A percentile compares a stretch with the other conserved stretches of the same genome.
Conservation (phyloP, 2,797 vertebrate species). For the Sebastes taczanowskii region DNA sequence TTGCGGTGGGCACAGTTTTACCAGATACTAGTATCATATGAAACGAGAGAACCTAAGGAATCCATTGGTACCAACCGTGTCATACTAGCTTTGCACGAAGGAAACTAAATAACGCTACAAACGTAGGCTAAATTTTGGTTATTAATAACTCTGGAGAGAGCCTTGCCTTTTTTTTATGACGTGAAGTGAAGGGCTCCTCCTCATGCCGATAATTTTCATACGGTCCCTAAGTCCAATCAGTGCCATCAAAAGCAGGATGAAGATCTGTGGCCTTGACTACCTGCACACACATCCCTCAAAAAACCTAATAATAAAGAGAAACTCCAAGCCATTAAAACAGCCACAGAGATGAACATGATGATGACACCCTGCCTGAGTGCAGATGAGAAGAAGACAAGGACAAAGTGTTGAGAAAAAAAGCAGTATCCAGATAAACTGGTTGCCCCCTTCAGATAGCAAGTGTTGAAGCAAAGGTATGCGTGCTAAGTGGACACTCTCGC, state of each 20-base stretch:
- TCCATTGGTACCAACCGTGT: too few species aligned
- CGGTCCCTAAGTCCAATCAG: background rate
- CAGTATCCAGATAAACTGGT: constrained; percentile 6
- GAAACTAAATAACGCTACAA: too few species aligned
- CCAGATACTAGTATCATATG: too few species aligned
- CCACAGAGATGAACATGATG: background rate
- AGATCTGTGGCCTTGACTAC: background rate
- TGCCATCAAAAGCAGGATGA: background rate
- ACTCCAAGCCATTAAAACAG: background rate
- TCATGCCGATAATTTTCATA: background rate
- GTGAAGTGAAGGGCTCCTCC: background rate
- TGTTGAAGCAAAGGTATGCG: constrained; percentile 52
- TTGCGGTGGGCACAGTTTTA: too few species aligned
- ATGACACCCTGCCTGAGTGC: constrained; percentile 22
- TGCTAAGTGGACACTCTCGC: constrained; percentile 29
- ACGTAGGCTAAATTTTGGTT: too few species aligned
- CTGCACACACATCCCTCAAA: background rate
- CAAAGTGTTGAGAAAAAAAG: constrained; percentile 8
- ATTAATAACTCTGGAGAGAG: too few species aligned
- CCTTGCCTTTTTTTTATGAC: too few species aligned
- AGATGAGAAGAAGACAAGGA: constrained; percentile 29
- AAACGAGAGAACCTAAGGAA: too few species aligned
- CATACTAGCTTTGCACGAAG: too few species aligned
- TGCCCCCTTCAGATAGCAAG: background rate
- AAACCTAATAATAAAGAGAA: background rate